phyloP scores from a whole-genome alignment of 1,140 invertebrate genomes.

The Drosophila arizonae region DNA sequence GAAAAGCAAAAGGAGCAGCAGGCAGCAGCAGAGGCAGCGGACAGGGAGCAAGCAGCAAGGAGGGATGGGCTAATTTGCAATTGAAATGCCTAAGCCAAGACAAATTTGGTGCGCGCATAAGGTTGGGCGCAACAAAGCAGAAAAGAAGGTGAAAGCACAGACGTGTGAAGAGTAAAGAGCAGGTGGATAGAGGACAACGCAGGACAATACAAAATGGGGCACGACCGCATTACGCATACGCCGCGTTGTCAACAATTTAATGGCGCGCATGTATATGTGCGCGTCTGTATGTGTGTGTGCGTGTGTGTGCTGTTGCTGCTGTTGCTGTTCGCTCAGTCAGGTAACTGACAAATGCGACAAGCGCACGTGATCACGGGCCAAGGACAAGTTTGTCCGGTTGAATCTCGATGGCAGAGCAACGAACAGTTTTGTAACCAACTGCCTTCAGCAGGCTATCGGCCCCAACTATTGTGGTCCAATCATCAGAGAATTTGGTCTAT shows the following conservation, averaged over 20 bases:
- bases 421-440: constrained; percentile 1
- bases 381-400: constrained; percentile 32
- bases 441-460: background rate
- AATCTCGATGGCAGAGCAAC: constrained; percentile 18
- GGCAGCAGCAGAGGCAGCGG: constrained; percentile 13
- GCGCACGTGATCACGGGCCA: constrained; percentile 50
- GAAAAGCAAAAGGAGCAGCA: constrained; percentile 4
- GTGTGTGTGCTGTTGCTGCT: background rate
- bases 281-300: background rate
- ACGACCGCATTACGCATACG: constrained; percentile 61
- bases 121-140: constrained; percentile 9
- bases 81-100: constrained; percentile 69
- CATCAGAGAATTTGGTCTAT: background rate
- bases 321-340: background rate
- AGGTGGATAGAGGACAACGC: background rate
- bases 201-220: constrained; percentile 17
- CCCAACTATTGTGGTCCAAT: constrained; percentile 2
- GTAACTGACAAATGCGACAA: constrained; percentile 54
- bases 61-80: constrained; percentile 69
- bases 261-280: background rate
- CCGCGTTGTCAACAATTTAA: constrained; percentile 51
- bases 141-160: background rate
- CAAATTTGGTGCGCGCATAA: constrained; percentile 50
- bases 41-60: constrained; percentile 26
- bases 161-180: background rate